Conservation (phyloP, 2,113 vertebrate species). For the Antechinus flavipes region DNA sequence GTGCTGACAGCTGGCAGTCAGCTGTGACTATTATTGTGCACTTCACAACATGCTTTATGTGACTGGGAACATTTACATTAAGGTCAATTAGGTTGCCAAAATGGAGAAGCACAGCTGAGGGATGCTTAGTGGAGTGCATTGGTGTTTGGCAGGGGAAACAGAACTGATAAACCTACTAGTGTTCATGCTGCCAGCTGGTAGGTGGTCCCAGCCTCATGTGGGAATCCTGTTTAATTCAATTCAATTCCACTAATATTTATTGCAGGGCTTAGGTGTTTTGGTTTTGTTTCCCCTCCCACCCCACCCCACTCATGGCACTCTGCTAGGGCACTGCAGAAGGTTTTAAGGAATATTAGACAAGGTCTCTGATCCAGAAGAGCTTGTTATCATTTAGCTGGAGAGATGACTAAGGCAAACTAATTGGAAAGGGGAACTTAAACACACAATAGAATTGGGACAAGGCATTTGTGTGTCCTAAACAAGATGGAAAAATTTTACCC, state of each 20-base stretch:
- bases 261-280: constrained; percentile 42
- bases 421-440: not conserved
- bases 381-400: not conserved
- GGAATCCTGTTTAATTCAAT: constrained; percentile 61
- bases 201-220: constrained; percentile 38
- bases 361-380: not conserved
- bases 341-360: not conserved
- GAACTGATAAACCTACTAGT: constrained; percentile 38
- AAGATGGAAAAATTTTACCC: not conserved
- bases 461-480: not conserved
- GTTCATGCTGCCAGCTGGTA: constrained; percentile 55
- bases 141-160: constrained; percentile 58
- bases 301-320: not conserved
- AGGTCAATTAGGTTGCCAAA: constrained; percentile 65
- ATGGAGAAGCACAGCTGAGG: constrained; percentile 41
- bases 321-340: not conserved
- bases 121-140: constrained; percentile 34
- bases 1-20: constrained; percentile 54
- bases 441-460: not conserved
- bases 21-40: constrained; percentile 32
- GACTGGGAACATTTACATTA: constrained; percentile 66
- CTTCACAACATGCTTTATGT: constrained; percentile 27
- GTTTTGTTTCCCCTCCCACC: not conserved
- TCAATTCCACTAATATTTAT: constrained; percentile 66
- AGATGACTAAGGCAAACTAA: not conserved